Conservation (phyloP, 2,113 vertebrate species). For the Archocentrus centrarchus region DNA sequence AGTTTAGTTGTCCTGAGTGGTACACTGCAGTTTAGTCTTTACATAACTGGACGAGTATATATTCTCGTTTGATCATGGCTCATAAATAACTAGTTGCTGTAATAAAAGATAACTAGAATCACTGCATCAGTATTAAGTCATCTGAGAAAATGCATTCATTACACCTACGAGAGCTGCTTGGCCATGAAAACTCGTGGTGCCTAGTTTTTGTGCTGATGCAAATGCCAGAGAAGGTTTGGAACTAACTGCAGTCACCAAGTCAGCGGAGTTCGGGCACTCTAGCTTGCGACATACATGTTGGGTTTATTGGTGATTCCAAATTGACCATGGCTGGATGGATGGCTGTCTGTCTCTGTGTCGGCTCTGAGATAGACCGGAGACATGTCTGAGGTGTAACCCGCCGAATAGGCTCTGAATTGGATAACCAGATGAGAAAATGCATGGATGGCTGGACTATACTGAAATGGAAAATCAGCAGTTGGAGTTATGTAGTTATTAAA, state of each 20-base stretch:
- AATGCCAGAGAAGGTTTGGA: background rate
- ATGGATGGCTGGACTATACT: background rate
- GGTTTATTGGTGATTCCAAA: background rate
- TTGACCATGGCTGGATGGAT: background rate
- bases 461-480: rapidly evolving
- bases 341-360: background rate
- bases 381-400: background rate
- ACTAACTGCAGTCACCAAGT: background rate
- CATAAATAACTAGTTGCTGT: background rate
- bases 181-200: too few relatives aligned
- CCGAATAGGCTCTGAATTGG: background rate
- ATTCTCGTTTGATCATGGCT: rapidly evolving
- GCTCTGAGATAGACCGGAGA: background rate
- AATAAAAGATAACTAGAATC: too few relatives aligned
- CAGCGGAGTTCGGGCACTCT: background rate
- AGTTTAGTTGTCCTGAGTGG: background rate
- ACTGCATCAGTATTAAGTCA: too few relatives aligned
- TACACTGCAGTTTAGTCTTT: background rate
- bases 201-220: too few relatives aligned
- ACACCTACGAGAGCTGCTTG: too few relatives aligned
- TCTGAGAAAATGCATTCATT: too few relatives aligned
- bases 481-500: background rate
- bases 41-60: background rate
- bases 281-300: rapidly evolving
- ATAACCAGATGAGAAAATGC: background rate